phyloP scores from a whole-genome alignment of 2,113 vertebrate genomes.

The Scophthalmus maximus region DNA sequence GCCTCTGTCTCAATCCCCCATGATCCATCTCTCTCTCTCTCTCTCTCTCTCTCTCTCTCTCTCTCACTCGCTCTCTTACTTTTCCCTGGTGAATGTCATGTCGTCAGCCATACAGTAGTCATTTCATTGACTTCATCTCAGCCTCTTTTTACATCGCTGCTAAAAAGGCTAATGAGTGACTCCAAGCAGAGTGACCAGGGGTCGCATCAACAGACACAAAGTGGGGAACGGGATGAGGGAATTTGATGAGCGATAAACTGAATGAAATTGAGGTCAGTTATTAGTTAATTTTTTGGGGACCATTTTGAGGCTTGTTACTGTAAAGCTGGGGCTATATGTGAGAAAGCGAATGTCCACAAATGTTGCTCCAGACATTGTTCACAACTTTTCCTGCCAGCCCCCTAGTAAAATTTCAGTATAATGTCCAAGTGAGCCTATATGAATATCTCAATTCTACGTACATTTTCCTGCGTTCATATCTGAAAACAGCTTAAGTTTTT shows the following conservation, averaged over 20 bases:
- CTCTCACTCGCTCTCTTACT: neutral
- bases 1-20: constrained; percentile 50
- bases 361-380: too few species aligned
- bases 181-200: constrained; percentile 32
- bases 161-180: constrained; percentile 62
- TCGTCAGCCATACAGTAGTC: constrained; percentile 63
- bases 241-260: neutral
- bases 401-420: too few species aligned
- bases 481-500: too few species aligned
- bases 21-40: constrained; percentile 20
- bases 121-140: constrained; percentile 31
- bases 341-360: too few species aligned
- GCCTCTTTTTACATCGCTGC: constrained; percentile 24
- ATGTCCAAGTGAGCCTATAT: too few species aligned
- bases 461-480: too few species aligned
- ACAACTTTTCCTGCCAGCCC: too few species aligned
- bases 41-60: constrained; percentile 1
- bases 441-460: too few species aligned
- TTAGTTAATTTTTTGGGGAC: too few species aligned
- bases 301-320: too few species aligned
- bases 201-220: constrained; percentile 15
- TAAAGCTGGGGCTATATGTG: too few species aligned
- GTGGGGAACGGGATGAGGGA: neutral
- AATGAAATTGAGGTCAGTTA: too few species aligned
- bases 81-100: constrained; percentile 61